Percentiles rank a stretch among this genome's conserved stretches.
These are phyloP conservation scores for Falco naumanni DNA, from an alignment of 2,797 vertebrate genomes.

Conservation along the genomic window DNA sequence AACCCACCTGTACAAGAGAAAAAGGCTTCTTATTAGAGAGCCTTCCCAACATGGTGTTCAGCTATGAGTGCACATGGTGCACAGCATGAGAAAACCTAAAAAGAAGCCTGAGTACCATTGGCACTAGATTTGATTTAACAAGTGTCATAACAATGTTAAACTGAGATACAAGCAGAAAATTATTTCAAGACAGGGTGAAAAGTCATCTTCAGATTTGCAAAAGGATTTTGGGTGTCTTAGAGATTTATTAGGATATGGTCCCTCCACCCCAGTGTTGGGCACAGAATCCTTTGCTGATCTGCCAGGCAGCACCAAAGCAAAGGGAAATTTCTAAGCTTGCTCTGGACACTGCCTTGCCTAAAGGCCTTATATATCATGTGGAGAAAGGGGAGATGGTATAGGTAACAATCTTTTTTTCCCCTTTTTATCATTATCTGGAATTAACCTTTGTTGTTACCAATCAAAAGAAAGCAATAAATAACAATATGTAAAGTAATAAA, in stretches of 20 bases:
- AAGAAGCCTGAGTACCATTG: rapidly evolving
- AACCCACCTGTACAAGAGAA: not conserved
- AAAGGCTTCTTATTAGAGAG: not conserved
- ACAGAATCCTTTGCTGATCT: not conserved
- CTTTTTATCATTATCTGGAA: not conserved
- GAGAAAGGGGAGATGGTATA: not conserved
- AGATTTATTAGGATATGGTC: not conserved
- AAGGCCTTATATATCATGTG: not conserved
- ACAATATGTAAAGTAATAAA: not conserved
- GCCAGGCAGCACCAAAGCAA: not conserved
- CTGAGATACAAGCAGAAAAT: not conserved
- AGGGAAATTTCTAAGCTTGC: rapidly evolving
- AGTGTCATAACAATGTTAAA: not conserved
- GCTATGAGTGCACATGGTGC: rapidly evolving
- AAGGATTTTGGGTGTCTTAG: not conserved
- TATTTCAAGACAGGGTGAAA: not conserved
- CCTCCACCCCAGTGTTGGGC: not conserved
- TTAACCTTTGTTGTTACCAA: not conserved
- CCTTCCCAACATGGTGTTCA: not conserved
- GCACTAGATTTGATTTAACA: not conserved
- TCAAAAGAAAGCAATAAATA: not conserved
- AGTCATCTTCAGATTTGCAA: not conserved
- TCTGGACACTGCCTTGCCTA: not conserved
- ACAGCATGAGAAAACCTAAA: not conserved
- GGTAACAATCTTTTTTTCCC: not conserved